phyloP scores from a whole-genome alignment of 2,113 vertebrate species.

The Paedocypris sp. region DNA sequence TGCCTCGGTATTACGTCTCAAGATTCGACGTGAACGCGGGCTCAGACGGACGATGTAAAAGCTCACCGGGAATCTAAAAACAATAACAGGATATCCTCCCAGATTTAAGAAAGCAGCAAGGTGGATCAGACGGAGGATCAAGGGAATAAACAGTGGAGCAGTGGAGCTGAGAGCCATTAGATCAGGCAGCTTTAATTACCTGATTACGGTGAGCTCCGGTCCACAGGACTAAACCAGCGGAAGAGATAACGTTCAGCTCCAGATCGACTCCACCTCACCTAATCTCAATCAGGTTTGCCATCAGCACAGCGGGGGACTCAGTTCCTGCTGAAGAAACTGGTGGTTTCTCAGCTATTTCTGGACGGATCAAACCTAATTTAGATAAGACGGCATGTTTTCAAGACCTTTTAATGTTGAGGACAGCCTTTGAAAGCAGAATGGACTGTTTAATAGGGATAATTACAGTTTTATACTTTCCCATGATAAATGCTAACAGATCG shows the following conservation, averaged over 20 bases:
- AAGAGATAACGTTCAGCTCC: constrained; percentile 91
- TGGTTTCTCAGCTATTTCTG: background rate
- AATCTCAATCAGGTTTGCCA: constrained; percentile 87
- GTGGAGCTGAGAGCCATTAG: constrained; percentile 85
- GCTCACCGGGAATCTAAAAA: background rate
- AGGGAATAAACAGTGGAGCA: constrained; percentile 79
- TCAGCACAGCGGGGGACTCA: constrained; percentile 81
- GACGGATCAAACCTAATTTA: constrained; percentile 3
- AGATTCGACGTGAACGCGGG: background rate
- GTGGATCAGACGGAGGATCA: constrained; percentile 21
- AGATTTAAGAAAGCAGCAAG: constrained; percentile 40
- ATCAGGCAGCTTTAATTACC: constrained; percentile 94
- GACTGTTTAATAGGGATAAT: constrained; percentile 8
- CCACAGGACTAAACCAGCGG: constrained; percentile 88
- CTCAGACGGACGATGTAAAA: background rate
- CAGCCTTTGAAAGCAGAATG: background rate
- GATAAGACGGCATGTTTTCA: background rate
- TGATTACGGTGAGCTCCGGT: constrained; percentile 83
- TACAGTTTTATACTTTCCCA: constrained; percentile 2
- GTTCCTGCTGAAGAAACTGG: constrained; percentile 71
- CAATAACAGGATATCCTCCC: constrained; percentile 9
- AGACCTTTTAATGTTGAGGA: background rate
- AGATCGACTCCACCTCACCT: constrained; percentile 88
- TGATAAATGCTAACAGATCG: background rate
- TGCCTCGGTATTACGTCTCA: background rate